Evolutionary conservation across 1,140 invertebrate genomes (phyloP).

Genomic region (Portunus trituberculatus): DNA sequence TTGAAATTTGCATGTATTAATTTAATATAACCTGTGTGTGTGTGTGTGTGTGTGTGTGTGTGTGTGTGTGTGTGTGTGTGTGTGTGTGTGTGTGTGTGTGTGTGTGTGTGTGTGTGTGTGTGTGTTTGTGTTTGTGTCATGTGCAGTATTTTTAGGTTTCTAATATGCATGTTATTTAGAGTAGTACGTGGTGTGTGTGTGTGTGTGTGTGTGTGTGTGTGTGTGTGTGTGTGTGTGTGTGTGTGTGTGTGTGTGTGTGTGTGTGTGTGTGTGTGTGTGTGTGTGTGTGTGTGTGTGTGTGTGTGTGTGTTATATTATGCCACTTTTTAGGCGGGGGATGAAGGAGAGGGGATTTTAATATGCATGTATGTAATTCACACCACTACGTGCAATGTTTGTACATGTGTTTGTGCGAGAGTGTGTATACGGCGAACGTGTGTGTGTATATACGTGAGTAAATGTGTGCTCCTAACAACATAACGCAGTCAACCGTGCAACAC

Average conservation of each 20-base stretch:
- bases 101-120: too few species aligned
- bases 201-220: conserved; percentile 45
- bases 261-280: neutral
- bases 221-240: conserved; percentile 33
- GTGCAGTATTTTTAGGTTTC: neutral
- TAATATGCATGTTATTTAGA: neutral
- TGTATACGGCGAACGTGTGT: too few species aligned
- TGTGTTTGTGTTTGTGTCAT: conserved; percentile 36
- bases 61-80: conserved; percentile 79
- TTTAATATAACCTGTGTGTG: neutral
- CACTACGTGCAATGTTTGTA: too few species aligned
- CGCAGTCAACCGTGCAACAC: too few species aligned
- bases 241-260: conserved; percentile 16
- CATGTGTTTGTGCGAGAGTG: too few species aligned
- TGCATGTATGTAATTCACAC: too few species aligned
- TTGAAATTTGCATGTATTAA: neutral
- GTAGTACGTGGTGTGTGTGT: neutral
- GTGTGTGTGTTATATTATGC: neutral
- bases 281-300: conserved; percentile 25
- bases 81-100: conserved; percentile 22
- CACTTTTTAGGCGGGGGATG: too few species aligned
- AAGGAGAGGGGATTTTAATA: too few species aligned
- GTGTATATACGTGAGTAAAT: neutral
- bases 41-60: conserved; percentile 51
- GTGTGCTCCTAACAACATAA: neutral